Evolutionary conservation across 2,888 invertebrate species (phyloP).

Genomic region (Dexiosoma caninum): DNA sequence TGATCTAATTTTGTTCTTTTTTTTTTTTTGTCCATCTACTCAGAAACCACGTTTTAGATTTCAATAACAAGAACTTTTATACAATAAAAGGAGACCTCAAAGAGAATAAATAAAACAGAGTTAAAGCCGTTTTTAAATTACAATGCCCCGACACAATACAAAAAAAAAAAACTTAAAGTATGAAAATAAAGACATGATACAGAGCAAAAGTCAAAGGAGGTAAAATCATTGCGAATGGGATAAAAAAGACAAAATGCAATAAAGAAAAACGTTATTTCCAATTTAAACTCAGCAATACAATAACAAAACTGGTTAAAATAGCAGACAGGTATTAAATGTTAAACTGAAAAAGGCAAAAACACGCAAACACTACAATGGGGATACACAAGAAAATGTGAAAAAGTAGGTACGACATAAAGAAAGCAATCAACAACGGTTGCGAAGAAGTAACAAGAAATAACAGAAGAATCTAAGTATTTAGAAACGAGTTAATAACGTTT

Average conservation of each 20-base stretch:
- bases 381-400: conserved; percentile 25
- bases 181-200: conserved; percentile 39
- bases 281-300: conserved; percentile 48
- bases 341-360: neutral
- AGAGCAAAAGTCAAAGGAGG: conserved; percentile 47
- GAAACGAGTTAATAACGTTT: conserved; percentile 41
- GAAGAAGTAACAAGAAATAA: conserved; percentile 10
- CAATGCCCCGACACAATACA: neutral
- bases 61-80: conserved; percentile 58
- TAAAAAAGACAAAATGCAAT: conserved; percentile 13
- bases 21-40: conserved; percentile 29
- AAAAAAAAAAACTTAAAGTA: neutral
- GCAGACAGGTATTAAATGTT: conserved; percentile 33
- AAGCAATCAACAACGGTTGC: conserved; percentile 27
- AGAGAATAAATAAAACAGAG: conserved; percentile 38
- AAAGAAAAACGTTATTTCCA: conserved; percentile 52
- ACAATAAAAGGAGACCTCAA: conserved; percentile 18
- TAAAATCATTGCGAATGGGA: conserved; percentile 37
- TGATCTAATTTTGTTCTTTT: conserved; percentile 57
- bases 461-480: conserved; percentile 38
- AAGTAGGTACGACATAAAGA: conserved; percentile 10
- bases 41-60: conserved; percentile 54
- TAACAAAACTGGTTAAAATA: conserved; percentile 36
- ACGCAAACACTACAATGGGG: neutral
- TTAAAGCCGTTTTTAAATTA: conserved; percentile 38